phyloP scores from a whole-genome alignment of 2,113 vertebrate species.

The Forbesichthys agassizii region DNA sequence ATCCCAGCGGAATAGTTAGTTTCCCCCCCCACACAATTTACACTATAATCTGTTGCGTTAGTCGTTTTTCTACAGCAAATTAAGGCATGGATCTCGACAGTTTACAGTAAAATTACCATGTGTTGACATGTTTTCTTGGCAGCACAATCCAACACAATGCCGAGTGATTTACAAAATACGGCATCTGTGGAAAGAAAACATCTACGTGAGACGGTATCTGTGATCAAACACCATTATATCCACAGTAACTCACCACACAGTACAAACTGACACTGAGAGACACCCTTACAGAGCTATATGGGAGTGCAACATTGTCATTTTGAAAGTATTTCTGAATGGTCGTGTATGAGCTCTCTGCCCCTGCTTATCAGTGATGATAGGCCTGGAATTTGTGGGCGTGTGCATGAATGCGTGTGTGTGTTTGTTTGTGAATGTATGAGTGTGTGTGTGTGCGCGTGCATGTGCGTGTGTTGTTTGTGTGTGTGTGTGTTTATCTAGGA shows the following conservation, averaged over 20 bases:
- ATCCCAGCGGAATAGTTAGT: too few species aligned
- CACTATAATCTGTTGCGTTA: neutral
- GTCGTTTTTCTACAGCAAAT: neutral
- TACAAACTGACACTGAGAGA: neutral
- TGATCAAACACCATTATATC: neutral
- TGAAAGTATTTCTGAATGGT: conserved; percentile 24
- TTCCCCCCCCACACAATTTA: too few species aligned
- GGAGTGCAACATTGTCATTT: conserved; percentile 6
- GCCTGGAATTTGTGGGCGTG: neutral
- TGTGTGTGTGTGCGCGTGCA: neutral
- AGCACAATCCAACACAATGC: conserved; percentile 19
- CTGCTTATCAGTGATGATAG: conserved; percentile 36
- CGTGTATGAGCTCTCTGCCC: conserved; percentile 10
- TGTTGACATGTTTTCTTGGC: conserved; percentile 51
- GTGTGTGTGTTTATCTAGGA: neutral
- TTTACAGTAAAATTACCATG: conserved; percentile 44
- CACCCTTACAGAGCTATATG: neutral
- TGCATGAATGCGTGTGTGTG: neutral
- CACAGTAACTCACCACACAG: neutral
- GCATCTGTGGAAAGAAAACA: conserved; percentile 5
- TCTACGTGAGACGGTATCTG: neutral
- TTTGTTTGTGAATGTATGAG: neutral
- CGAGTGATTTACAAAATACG: conserved; percentile 15
- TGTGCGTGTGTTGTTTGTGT: neutral
- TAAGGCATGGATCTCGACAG: conserved; percentile 11